phyloP scores from a whole-genome alignment of 2,888 invertebrate genomes.

The Liodrosophila aerea region DNA sequence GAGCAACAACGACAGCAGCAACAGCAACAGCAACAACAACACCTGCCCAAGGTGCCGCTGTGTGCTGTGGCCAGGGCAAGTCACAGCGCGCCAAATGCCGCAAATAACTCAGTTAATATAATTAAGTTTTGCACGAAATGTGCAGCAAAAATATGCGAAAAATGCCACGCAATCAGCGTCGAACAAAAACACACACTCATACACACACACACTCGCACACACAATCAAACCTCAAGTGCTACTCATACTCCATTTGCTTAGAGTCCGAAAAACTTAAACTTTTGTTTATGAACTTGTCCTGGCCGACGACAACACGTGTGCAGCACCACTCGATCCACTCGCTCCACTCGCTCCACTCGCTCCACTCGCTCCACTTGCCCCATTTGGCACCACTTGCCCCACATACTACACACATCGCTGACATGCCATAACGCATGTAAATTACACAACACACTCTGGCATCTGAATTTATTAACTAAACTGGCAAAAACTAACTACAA shows the following conservation, averaged over 20 bases:
- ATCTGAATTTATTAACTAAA: slow-evolving; percentile 51
- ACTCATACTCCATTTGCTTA: neutral
- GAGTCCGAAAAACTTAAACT: slow-evolving; percentile 36
- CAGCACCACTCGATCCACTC: neutral
- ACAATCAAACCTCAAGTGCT: slow-evolving; percentile 30
- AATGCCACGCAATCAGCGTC: slow-evolving; percentile 73
- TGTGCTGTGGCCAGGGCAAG: slow-evolving; percentile 27
- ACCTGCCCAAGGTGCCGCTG: slow-evolving; percentile 37
- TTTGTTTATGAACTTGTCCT: slow-evolving; percentile 67
- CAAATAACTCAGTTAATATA: slow-evolving; percentile 78
- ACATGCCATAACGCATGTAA: slow-evolving; percentile 57
- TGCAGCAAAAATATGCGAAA: slow-evolving; percentile 72
- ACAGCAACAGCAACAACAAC: slow-evolving; percentile 51
- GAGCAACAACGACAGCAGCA: slow-evolving; percentile 41
- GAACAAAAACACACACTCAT: slow-evolving; percentile 22
- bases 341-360: neutral
- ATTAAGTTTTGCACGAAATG: slow-evolving; percentile 78
- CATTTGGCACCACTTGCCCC: neutral
- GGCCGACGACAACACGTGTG: slow-evolving; percentile 48
- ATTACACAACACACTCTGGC: slow-evolving; percentile 46
- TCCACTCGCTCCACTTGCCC: neutral
- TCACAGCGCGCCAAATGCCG: slow-evolving; percentile 71
- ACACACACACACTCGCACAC: slow-evolving; percentile 19
- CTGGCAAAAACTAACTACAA: slow-evolving; percentile 13
- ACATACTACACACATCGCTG: slow-evolving; percentile 14